phyloP scores from a whole-genome alignment of 2,888 invertebrate species.

The Drosophila crucigera region DNA sequence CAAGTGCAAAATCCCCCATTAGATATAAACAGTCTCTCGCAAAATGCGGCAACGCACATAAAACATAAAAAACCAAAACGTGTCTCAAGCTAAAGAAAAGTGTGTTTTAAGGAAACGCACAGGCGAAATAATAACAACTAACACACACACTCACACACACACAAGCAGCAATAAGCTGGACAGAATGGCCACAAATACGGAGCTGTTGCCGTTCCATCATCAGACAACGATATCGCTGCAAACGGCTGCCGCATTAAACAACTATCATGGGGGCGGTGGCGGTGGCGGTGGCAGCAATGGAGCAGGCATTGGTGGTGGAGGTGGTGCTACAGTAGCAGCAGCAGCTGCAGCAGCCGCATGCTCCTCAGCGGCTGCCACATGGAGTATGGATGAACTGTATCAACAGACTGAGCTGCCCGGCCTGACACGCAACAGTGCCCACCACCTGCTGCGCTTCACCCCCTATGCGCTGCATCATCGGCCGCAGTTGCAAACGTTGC shows the following conservation, averaged over 20 bases:
- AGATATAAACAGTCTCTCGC: conserved; percentile 1
- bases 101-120: conserved; percentile 1
- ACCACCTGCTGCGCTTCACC: conserved; percentile 86
- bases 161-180: conserved; percentile 17
- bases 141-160: background rate
- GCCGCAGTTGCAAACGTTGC: conserved; percentile 85
- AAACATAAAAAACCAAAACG: background rate
- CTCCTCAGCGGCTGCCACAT: conserved; percentile 67
- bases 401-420: conserved; percentile 85
- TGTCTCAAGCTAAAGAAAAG: conserved; percentile 9
- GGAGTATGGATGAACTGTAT: conserved; percentile 83
- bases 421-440: conserved; percentile 82
- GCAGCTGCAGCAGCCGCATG: conserved; percentile 43
- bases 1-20: conserved; percentile 16
- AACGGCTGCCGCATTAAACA: conserved; percentile 83
- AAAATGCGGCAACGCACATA: conserved; percentile 65
- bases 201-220: conserved; percentile 84
- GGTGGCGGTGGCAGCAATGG: conserved; percentile 56
- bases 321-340: conserved; percentile 44
- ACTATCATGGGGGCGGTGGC: conserved; percentile 81
- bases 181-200: conserved; percentile 84
- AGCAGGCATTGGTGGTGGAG: conserved; percentile 47
- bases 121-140: conserved; percentile 4
- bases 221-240: conserved; percentile 84
- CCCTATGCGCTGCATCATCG: conserved; percentile 90